These are phyloP conservation scores for Alcedo quadribrachys DNA, from an alignment of 2,797 vertebrate genomes.

Conservation along the genomic window DNA sequence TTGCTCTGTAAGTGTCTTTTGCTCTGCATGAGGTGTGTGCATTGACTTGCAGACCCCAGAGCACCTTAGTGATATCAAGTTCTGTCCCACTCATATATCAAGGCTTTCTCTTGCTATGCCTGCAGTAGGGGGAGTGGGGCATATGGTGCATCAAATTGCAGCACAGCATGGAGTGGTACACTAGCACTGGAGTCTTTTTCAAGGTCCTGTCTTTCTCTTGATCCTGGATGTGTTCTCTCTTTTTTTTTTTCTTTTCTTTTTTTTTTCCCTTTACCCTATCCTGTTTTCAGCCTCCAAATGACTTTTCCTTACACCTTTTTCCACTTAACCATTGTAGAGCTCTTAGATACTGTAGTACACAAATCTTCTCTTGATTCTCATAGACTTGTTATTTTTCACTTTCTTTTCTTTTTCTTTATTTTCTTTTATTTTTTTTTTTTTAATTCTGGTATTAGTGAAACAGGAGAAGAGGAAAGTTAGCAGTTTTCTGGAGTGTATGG, in stretches of 20 bases:
- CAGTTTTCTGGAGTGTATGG: not conserved
- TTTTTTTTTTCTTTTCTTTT: not conserved
- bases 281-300: not conserved
- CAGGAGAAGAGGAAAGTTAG: not conserved
- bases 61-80: conserved; percentile 43
- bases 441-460: not conserved
- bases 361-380: not conserved
- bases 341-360: not conserved
- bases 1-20: conserved; percentile 83
- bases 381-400: not conserved
- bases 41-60: conserved; percentile 71
- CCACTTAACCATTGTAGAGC: not conserved
- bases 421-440: not conserved
- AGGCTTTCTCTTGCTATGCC: not conserved
- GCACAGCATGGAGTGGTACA: conserved; percentile 1
- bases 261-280: not conserved
- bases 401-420: not conserved
- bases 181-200: not conserved
- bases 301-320: not conserved
- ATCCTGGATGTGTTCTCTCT: not conserved
- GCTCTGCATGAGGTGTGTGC: conserved; percentile 78
- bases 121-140: conserved; percentile 18
- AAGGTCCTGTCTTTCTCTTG: not conserved
- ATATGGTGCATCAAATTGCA: not conserved
- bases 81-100: not conserved